Percentiles rank a stretch among this genome's conserved stretches.
Conservation (phyloP, 2,797 vertebrate species). For the Rhinogobio ventralis region DNA sequence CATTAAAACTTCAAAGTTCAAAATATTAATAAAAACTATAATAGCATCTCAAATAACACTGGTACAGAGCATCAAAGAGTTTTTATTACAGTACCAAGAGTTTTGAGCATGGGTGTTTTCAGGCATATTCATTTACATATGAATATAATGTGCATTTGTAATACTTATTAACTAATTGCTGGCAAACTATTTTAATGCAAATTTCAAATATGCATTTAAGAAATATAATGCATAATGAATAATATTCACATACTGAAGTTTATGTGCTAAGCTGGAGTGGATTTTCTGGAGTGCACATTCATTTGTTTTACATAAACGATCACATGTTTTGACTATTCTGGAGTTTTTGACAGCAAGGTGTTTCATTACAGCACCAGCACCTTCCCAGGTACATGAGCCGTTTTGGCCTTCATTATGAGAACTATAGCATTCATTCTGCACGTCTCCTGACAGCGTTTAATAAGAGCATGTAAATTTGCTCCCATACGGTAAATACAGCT, state of each 20-base stretch:
- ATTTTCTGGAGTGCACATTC: background rate
- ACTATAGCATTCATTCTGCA: background rate
- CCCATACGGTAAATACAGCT: background rate
- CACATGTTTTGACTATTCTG: background rate
- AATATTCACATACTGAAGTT: too few species aligned
- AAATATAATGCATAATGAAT: too few species aligned
- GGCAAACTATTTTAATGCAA: background rate
- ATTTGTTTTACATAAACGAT: background rate
- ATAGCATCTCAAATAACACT: too few species aligned
- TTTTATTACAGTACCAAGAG: background rate
- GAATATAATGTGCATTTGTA: background rate
- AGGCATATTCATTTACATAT: background rate
- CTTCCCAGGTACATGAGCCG: background rate
- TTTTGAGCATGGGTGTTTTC: background rate
- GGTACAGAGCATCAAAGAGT: too few species aligned
- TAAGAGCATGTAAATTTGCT: background rate
- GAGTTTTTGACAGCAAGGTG: background rate
- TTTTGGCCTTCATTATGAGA: background rate
- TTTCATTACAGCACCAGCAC: background rate
- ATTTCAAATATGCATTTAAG: background rate
- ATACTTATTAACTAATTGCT: too few species aligned
- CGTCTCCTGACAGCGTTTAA: background rate
- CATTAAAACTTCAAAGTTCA: too few species aligned
- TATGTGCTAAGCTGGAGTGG: too few species aligned
- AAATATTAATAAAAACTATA: background rate